A percentile compares a stretch with the other conserved stretches of the same genome.
Conservation (phyloP, 2,888 invertebrate species). For the Baccha elongata region DNA sequence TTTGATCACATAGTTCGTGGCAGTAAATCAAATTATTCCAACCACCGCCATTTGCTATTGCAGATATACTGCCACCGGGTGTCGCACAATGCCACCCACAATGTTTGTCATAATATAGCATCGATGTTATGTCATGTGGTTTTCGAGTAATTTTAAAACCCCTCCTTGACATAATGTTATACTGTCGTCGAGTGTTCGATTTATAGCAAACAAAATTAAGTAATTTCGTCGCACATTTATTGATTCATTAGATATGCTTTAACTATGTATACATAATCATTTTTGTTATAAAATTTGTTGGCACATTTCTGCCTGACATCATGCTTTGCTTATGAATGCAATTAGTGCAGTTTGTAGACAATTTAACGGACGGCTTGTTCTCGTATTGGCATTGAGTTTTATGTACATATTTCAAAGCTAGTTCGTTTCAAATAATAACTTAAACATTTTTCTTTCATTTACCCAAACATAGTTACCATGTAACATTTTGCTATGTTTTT, state of each 20-base stretch:
- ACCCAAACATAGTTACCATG: not conserved
- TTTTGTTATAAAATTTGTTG: conserved; percentile 6
- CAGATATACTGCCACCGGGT: conserved; percentile 13
- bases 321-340: conserved; percentile 52
- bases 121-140: conserved; percentile 35
- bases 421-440: not conserved
- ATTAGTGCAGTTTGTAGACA: conserved; percentile 46
- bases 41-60: conserved; percentile 6
- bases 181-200: conserved; percentile 22
- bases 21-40: conserved; percentile 21
- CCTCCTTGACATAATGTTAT: conserved; percentile 17
- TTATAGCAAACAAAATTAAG: conserved; percentile 17
- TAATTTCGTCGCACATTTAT: conserved; percentile 27
- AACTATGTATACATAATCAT: not conserved
- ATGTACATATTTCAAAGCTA: not conserved
- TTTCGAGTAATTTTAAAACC: conserved; percentile 24
- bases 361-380: conserved; percentile 32
- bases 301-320: conserved; percentile 31
- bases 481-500: not conserved
- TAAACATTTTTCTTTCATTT: conserved; percentile 9
- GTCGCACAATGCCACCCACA: conserved; percentile 47
- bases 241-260: not conserved
- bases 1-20: conserved; percentile 18
- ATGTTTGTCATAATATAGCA: conserved; percentile 19
- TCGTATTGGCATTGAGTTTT: conserved; percentile 19